A percentile compares a stretch with the other conserved stretches of the same genome.
These are phyloP conservation scores for Caenorhabditis sp. DNA, from an alignment of 2,888 invertebrate species.

Conservation along the genomic window DNA sequence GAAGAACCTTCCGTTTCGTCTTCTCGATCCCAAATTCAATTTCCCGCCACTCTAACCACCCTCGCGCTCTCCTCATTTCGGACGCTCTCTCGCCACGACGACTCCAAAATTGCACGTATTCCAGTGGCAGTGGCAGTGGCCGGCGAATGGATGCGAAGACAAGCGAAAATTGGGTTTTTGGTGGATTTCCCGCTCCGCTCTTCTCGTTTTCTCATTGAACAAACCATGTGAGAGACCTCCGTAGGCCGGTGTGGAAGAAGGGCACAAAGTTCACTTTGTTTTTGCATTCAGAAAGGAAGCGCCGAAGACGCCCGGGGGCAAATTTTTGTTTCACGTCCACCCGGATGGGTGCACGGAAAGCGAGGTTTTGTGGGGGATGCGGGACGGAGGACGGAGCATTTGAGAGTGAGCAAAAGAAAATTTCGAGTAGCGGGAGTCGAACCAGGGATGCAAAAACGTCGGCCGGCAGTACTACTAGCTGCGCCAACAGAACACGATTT, in stretches of 20 bases:
- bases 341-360: neutral
- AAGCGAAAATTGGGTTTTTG: conserved; percentile 32
- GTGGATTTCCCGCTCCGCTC: conserved; percentile 19
- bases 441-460: too few relatives aligned
- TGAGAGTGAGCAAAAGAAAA: neutral
- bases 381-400: too few relatives aligned
- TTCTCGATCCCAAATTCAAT: conserved; percentile 42
- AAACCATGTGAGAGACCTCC: neutral
- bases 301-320: neutral
- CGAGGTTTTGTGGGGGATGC: too few relatives aligned
- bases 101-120: conserved; percentile 40
- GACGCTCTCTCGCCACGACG: neutral
- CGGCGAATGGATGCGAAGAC: too few relatives aligned
- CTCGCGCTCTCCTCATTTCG: neutral
- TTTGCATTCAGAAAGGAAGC: conserved; percentile 1
- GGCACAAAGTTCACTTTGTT: conserved; percentile 37
- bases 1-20: conserved; percentile 7
- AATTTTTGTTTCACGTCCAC: conserved; percentile 5
- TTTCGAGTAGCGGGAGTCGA: too few relatives aligned
- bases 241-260: neutral
- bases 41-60: conserved; percentile 40
- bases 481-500: too few relatives aligned
- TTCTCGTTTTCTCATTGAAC: too few relatives aligned
- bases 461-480: too few relatives aligned
- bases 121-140: too few relatives aligned